Evolutionary conservation across 2,888 invertebrate genomes (phyloP), one percentile per base, ranked within the genome.

Genomic region (Tuta absoluta): DNA sequence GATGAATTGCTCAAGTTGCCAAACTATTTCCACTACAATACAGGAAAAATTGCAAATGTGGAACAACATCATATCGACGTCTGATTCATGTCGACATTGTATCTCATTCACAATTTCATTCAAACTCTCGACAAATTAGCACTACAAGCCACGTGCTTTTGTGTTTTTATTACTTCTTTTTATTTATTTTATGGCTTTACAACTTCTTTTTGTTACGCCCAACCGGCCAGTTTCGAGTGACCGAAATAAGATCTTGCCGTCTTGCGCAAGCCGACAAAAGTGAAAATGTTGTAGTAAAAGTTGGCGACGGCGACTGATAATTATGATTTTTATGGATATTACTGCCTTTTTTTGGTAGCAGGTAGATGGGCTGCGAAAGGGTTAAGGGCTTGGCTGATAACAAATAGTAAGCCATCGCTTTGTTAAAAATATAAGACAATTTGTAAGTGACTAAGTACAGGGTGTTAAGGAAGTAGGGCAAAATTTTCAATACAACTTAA

Each of bases 231-330:
- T 28, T 23, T 12, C 63, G 64, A 63, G 64, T 61, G 69, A 67
- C 72, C 69, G 65, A 68, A 66, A 64, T 67, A 62, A 69, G 64
- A 2, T 28, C 28, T 28, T 28, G 28, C 3, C 28, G 10, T 66
- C 77, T 87, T 87, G 84, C 87, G 84, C 84, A 88, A 87, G 81
- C 81, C 80, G 86, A 89, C 89, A 90, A 91, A 91, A 89, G 91
- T 90, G 89, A 90, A 87, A 89, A 80, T 82, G 67, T 71, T 75
- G 72, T 80, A 83, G 86, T 87, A 86, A 88, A 88, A 86, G 82
- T 84, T 72, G 71, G 66, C 58, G 56, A 19, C 45, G 37, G 2
- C 17, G 45, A 53, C 64, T 58, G 67, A 72, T 72, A 70, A 71
- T 53, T 67, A 41, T 59, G 38, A 33, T 33, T 33, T 33, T 33